These are phyloP conservation scores for Vidua macroura DNA, from an alignment of 2,113 vertebrate genomes.

Conservation along the genomic window DNA sequence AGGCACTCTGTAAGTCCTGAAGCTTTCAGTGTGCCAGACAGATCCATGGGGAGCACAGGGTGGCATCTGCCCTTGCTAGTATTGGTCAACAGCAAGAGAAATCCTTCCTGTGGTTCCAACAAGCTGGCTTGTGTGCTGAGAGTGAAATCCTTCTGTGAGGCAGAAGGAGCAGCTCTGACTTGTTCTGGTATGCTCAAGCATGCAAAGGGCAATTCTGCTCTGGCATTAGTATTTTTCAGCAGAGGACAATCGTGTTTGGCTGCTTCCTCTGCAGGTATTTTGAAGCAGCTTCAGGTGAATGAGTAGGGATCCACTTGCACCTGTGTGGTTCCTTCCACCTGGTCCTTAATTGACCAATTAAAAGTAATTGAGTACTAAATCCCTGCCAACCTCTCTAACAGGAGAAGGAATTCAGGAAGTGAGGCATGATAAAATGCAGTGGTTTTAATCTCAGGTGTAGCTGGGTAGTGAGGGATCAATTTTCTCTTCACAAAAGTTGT, in stretches of 20 bases:
- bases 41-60: background rate
- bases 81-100: background rate
- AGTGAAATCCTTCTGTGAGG: background rate
- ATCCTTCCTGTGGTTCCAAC: background rate
- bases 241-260: background rate
- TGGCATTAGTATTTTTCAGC: background rate
- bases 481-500: background rate
- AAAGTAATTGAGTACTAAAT: background rate
- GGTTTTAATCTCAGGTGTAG: background rate
- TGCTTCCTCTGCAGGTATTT: background rate
- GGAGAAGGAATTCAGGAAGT: background rate
- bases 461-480: background rate
- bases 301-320: background rate
- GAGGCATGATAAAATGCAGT: background rate
- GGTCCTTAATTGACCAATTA: background rate
- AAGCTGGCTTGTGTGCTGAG: background rate
- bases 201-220: background rate
- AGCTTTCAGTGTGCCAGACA: background rate
- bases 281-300: background rate
- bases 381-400: background rate
- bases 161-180: background rate
- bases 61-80: background rate
- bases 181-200: background rate
- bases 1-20: background rate
- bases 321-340: background rate